Percentiles rank a stretch among this genome's conserved stretches.
phyloP scores from a whole-genome alignment of 2,888 invertebrate genomes.

The Cerastis leucographa region DNA sequence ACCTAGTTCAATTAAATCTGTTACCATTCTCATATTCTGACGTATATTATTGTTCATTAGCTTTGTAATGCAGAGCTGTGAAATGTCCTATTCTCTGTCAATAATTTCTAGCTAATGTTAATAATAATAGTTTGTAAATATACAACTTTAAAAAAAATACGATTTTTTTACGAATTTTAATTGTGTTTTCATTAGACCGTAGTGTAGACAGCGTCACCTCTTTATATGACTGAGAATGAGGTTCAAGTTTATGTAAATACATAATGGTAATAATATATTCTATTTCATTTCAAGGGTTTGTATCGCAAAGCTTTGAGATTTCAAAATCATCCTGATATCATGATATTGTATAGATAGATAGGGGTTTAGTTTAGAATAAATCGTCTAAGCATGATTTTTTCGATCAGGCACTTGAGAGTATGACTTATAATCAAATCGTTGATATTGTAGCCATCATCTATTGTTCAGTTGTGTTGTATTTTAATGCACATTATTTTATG shows the following conservation, averaged over 20 bases:
- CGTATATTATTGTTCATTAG: conserved; percentile 56
- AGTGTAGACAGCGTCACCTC: conserved; percentile 76
- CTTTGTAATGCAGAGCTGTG: conserved; percentile 55
- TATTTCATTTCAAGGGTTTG: conserved; percentile 75
- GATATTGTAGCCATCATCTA: conserved; percentile 54
- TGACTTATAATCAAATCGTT: conserved; percentile 53
- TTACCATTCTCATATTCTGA: conserved; percentile 74
- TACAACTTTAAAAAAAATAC: conserved; percentile 51
- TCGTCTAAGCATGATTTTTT: conserved; percentile 58
- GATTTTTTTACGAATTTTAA: conserved; percentile 63
- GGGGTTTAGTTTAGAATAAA: conserved; percentile 63
- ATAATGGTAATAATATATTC: conserved; percentile 71
- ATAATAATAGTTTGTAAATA: conserved; percentile 69
- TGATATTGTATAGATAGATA: conserved; percentile 64
- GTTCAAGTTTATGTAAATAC: conserved; percentile 88
- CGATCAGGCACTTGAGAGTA: conserved; percentile 59
- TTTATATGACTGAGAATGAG: conserved; percentile 89
- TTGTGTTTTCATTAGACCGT: conserved; percentile 53
- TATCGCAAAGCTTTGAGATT: conserved; percentile 72
- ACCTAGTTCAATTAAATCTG: conserved; percentile 75
- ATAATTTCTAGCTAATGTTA: conserved; percentile 58
- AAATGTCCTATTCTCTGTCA: conserved; percentile 64
- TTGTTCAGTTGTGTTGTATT: conserved; percentile 60
- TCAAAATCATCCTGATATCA: conserved; percentile 71
- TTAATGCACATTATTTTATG: conserved; percentile 56